phyloP scores from a whole-genome alignment of 2,113 vertebrate species.

The Gymnorhina tibicen region DNA sequence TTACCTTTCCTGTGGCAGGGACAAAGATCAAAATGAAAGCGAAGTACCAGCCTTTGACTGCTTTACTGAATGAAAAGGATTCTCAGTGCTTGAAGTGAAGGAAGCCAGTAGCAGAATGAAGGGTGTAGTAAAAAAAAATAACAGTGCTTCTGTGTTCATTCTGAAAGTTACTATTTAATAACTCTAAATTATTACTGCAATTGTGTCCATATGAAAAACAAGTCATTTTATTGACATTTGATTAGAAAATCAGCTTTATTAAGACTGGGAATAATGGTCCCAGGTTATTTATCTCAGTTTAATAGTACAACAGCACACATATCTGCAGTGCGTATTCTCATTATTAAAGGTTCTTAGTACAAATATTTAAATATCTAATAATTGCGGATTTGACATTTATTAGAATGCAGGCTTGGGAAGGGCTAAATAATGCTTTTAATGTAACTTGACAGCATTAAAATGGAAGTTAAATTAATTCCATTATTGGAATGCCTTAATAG shows the following conservation, averaged over 20 bases:
- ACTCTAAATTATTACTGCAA: background rate
- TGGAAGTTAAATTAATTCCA: background rate
- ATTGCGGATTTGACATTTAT: constrained; percentile 17
- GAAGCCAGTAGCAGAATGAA: background rate
- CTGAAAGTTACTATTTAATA: background rate
- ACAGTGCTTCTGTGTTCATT: background rate
- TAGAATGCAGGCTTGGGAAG: background rate
- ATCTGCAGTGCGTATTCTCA: background rate
- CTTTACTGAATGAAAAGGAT: background rate
- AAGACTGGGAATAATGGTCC: constrained; percentile 17
- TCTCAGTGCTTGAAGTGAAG: background rate
- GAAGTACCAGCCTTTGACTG: background rate
- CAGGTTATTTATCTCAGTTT: constrained; percentile 34
- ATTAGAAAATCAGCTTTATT: constrained; percentile 32
- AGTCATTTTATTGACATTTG: background rate
- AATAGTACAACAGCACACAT: background rate
- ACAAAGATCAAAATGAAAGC: background rate
- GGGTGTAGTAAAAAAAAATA: background rate
- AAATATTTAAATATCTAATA: constrained; percentile 59
- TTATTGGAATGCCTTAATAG: background rate
- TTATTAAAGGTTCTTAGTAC: constrained; percentile 25
- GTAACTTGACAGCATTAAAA: background rate
- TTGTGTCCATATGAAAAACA: background rate
- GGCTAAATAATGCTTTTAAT: background rate
- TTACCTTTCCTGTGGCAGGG: background rate